A percentile compares a stretch with the other conserved stretches of the same genome.
Evolutionary conservation across 2,888 invertebrate genomes (phyloP).

Genomic region (Chrysina gloriosa): DNA sequence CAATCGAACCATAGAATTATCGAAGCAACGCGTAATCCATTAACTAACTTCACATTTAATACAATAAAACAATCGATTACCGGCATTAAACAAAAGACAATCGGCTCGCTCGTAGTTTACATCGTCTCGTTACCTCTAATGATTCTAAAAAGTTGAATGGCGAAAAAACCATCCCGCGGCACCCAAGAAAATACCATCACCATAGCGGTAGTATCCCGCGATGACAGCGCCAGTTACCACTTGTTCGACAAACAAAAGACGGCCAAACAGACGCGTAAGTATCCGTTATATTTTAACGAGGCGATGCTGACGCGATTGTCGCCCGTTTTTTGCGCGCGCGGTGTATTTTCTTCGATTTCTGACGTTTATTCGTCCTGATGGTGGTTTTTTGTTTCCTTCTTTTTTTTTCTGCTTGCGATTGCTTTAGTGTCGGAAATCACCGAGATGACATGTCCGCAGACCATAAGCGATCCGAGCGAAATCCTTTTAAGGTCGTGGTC

Average conservation of each 20-base stretch:
- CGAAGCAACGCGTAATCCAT: too few relatives aligned
- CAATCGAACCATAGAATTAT: too few relatives aligned
- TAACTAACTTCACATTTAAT: too few relatives aligned
- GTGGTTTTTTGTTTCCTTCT: neutral
- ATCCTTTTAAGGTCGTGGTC: constrained; percentile 1
- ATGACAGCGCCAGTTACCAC: constrained; percentile 22
- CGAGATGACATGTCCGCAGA: constrained; percentile 14
- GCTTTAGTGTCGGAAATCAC: constrained; percentile 5
- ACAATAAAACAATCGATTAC: constrained; percentile 2
- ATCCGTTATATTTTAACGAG: constrained; percentile 36
- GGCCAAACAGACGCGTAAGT: constrained; percentile 7
- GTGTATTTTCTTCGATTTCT: neutral
- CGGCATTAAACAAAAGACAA: neutral
- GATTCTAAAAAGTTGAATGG: constrained; percentile 15
- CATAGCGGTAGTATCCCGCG: neutral
- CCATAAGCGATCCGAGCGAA: neutral
- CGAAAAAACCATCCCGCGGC: neutral
- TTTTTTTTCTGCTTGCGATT: neutral
- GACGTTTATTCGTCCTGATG: neutral
- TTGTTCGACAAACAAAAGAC: constrained; percentile 23
- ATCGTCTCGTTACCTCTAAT: constrained; percentile 6
- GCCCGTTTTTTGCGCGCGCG: neutral
- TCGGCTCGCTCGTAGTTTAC: neutral
- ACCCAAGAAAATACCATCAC: neutral
- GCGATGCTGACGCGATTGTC: constrained; percentile 5